A percentile compares a stretch with the other conserved stretches of the same genome.
phyloP scores from a whole-genome alignment of 2,888 invertebrate genomes.

The Polylopha cassiicola region DNA sequence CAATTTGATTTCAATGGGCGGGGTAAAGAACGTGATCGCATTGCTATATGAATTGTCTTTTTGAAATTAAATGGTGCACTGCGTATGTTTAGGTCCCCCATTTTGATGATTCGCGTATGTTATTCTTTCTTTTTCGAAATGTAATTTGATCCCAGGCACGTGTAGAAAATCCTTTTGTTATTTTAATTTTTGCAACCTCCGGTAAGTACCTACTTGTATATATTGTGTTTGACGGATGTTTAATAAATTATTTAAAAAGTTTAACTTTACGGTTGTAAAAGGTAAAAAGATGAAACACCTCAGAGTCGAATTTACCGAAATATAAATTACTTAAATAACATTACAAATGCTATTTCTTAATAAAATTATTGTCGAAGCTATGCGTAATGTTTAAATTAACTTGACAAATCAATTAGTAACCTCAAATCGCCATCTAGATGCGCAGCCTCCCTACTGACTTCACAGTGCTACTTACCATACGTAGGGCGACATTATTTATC shows the following conservation, averaged over 20 bases:
- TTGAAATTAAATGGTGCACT: slow-evolving; percentile 60
- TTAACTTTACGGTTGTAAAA: no score
- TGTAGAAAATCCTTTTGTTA: slow-evolving; percentile 58
- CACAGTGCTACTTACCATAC: no score
- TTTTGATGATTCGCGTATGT: slow-evolving; percentile 46
- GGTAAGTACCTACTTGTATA: slow-evolving; percentile 27
- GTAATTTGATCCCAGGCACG: slow-evolving; percentile 66
- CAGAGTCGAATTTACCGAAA: no score
- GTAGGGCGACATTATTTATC: no score
- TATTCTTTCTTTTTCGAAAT: slow-evolving; percentile 54
- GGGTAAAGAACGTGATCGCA: slow-evolving; percentile 50
- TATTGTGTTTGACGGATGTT: slow-evolving; percentile 7
- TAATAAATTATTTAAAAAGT: slow-evolving; percentile 6
- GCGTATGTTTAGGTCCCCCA: slow-evolving; percentile 48
- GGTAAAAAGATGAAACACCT: no score
- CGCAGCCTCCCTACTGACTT: no score
- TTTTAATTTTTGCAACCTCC: slow-evolving; percentile 52
- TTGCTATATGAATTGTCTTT: slow-evolving; percentile 62
- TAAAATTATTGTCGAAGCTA: no score
- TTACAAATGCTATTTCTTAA: no score
- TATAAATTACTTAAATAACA: no score
- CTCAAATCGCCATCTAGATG: no score
- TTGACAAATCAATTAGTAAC: no score
- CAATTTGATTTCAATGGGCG: slow-evolving; percentile 63
- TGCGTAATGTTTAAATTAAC: no score